A percentile compares a stretch with the other conserved stretches of the same genome.
phyloP scores from a whole-genome alignment of 2,888 invertebrate genomes.

The Heliothis peltigera region DNA sequence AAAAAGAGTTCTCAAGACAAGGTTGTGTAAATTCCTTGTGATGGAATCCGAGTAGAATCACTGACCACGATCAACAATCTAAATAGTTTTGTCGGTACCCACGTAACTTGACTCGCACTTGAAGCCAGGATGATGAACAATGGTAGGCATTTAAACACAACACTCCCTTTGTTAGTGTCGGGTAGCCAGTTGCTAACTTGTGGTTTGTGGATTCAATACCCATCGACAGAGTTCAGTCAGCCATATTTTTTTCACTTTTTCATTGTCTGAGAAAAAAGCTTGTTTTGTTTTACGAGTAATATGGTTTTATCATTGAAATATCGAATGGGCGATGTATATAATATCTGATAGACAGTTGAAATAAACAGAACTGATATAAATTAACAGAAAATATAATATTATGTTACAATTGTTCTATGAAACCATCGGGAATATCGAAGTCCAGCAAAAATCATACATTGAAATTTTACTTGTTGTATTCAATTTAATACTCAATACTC shows the following conservation, averaged over 20 bases:
- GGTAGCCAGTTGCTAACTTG: constrained; percentile 31
- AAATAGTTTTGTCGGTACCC: constrained; percentile 48
- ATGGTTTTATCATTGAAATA: not conserved
- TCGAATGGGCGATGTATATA: too few species aligned
- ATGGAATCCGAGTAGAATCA: constrained; percentile 19
- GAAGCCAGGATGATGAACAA: constrained; percentile 51
- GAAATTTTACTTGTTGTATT: too few species aligned
- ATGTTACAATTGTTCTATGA: too few species aligned
- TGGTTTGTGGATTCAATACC: constrained; percentile 47
- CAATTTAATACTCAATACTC: too few species aligned
- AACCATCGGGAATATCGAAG: too few species aligned
- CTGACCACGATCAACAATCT: constrained; percentile 38
- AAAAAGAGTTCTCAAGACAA: constrained; percentile 8
- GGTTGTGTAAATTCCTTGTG: constrained; percentile 16
- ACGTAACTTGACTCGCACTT: constrained; percentile 47
- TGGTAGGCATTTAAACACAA: constrained; percentile 44
- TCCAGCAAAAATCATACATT: too few species aligned
- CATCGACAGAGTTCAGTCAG: constrained; percentile 36
- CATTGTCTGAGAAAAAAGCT: constrained; percentile 20
- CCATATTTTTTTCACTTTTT: constrained; percentile 24
- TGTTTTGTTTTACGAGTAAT: constrained; percentile 13
- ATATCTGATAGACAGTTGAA: too few species aligned
- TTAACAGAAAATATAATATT: too few species aligned
- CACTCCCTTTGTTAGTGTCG: constrained; percentile 49
- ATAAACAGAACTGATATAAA: too few species aligned